phyloP scores from a whole-genome alignment of 1,140 invertebrate species.

The Lasaia peninsularis region DNA sequence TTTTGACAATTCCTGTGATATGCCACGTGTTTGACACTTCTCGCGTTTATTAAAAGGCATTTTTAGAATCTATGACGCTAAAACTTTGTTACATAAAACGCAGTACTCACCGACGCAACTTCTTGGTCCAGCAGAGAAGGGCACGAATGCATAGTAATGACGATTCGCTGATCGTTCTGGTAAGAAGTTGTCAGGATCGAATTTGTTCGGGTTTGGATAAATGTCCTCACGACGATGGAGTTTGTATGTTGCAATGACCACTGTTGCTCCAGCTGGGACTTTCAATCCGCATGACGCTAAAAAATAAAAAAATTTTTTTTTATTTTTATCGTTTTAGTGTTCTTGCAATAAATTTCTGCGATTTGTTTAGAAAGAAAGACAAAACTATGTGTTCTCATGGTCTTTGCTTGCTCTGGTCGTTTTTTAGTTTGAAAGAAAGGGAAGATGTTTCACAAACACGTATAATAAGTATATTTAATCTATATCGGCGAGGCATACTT shows the following conservation, averaged over 20 bases:
- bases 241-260: constrained; percentile 83
- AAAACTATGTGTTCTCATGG: too few species aligned
- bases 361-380: too few species aligned
- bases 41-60: neutral
- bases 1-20: too few species aligned
- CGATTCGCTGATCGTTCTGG: constrained; percentile 87
- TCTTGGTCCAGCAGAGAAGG: constrained; percentile 92
- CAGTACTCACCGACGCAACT: constrained; percentile 87
- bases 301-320: constrained; percentile 23
- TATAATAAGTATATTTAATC: too few species aligned
- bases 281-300: constrained; percentile 77
- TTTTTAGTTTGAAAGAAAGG: too few species aligned
- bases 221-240: constrained; percentile 87
- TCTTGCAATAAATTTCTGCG: too few species aligned
- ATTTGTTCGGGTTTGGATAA: constrained; percentile 90
- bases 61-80: neutral
- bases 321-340: too few species aligned
- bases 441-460: too few species aligned
- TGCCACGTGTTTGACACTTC: neutral
- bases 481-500: too few species aligned
- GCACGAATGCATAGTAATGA: constrained; percentile 92
- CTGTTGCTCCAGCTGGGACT: constrained; percentile 82
- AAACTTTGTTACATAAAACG: neutral
- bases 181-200: constrained; percentile 95
- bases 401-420: too few species aligned